These are phyloP conservation scores for Podarcis cretensis DNA, from an alignment of 2,113 vertebrate species.

Conservation along the genomic window DNA sequence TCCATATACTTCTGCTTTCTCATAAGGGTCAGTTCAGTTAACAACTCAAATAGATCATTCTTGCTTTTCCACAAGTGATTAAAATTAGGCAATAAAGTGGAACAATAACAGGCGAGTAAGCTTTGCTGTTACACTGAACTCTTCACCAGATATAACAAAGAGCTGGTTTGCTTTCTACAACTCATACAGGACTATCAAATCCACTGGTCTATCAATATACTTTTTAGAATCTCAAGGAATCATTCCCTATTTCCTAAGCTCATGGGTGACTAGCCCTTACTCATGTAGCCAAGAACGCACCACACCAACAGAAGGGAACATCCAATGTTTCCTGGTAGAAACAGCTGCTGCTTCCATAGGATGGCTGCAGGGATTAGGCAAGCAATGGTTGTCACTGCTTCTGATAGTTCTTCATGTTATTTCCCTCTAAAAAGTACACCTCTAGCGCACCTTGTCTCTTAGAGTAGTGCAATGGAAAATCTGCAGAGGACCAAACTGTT, in stretches of 20 bases:
- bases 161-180: background rate
- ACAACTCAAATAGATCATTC: slow-evolving; percentile 42
- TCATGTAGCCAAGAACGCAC: background rate
- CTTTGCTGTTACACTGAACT: background rate
- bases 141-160: background rate
- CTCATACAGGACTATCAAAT: background rate
- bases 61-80: slow-evolving; percentile 30
- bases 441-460: no score
- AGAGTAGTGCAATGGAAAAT: background rate
- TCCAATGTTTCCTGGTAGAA: background rate
- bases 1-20: slow-evolving; percentile 46
- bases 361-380: no score
- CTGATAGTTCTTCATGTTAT: no score
- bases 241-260: background rate
- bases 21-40: slow-evolving; percentile 52
- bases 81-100: background rate
- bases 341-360: no score
- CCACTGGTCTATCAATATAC: background rate
- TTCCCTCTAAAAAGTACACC: no score
- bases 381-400: no score
- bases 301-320: background rate
- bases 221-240: background rate
- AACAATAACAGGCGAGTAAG: background rate
- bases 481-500: no score
- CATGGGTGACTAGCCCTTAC: background rate